Evolutionary conservation across 2,888 invertebrate genomes (phyloP), one percentile per base, ranked within the genome.

Genomic region (Epinotia brunnichana): DNA sequence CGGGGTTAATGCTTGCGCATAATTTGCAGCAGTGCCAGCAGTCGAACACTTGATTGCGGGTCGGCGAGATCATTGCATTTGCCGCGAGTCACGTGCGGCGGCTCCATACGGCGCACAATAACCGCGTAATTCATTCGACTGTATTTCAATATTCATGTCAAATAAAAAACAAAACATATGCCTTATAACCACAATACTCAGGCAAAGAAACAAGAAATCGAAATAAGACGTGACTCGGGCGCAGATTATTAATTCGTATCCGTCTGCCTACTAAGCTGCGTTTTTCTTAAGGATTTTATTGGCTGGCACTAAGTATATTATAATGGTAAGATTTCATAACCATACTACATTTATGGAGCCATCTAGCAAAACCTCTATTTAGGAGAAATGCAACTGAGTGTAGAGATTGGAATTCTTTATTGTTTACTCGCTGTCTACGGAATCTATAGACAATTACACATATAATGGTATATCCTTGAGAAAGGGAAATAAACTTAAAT

Each of bases 121-220:
- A 69, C 62, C 73, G 53, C 69, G 69, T 69, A 73, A 73, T 73
- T 73, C 73, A 63, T 69, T 73, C 73, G 63, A 53, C 69, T 24
- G 53, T 62, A 72, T 48, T 68, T 73, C 62, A 69, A 63, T 73
- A 59, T 41, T 57, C 48, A 39, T 63, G 29, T 29, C 62, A 21
- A 69, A 41, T 69, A 51, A 69, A 72, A 57, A 68, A 51, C 62
- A 72, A 73, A 73, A 63, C 66, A 53, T 66, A 66, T 66, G 70
- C 64, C 41, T 24, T 11, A 70, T 60, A 39, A 19, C 29, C 39
- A 60, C 60, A 53, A 64, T 57, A 59, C 35, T 60, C 60, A 51
- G 24, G 59, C 70, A 35, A 48, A 63, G 57, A 63, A 48, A 54
- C 48, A 9, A 68, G 56, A 44, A 60, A 53, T 61, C 44, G 66